Conservation (phyloP, 2,113 vertebrate genomes). For the Apodemus sylvaticus region DNA sequence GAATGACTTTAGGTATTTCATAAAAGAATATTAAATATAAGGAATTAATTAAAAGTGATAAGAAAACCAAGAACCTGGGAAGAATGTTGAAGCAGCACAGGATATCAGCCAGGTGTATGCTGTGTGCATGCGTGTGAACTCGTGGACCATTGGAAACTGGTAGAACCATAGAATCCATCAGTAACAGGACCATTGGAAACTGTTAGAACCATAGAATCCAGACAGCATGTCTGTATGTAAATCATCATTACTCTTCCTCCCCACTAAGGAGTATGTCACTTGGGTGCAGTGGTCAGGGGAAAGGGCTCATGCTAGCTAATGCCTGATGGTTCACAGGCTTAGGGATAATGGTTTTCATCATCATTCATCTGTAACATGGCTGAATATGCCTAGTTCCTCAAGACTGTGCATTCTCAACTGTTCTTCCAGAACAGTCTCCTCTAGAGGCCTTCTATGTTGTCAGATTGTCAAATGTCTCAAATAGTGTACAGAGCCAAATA, state of each 20-base stretch:
- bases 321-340: not conserved
- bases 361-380: not conserved
- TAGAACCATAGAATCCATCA: too few species aligned
- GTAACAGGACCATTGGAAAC: not conserved
- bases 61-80: not conserved
- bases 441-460: not conserved
- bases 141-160: too few species aligned
- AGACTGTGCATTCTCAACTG: not conserved
- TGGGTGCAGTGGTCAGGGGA: not conserved
- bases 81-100: not conserved
- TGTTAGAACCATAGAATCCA: not conserved
- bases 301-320: not conserved
- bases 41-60: not conserved
- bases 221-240: not conserved
- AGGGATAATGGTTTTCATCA: not conserved
- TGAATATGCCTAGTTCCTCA: not conserved
- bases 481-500: not conserved
- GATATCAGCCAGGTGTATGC: not conserved
- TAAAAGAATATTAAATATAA: not conserved
- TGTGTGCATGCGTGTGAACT: too few species aligned
- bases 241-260: not conserved
- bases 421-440: not conserved
- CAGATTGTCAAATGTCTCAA: not conserved
- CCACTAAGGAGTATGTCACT: not conserved
- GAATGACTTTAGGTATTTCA: not conserved